These are phyloP conservation scores for Octodon degus DNA, from an alignment of 2,113 vertebrate species.

Conservation along the genomic window DNA sequence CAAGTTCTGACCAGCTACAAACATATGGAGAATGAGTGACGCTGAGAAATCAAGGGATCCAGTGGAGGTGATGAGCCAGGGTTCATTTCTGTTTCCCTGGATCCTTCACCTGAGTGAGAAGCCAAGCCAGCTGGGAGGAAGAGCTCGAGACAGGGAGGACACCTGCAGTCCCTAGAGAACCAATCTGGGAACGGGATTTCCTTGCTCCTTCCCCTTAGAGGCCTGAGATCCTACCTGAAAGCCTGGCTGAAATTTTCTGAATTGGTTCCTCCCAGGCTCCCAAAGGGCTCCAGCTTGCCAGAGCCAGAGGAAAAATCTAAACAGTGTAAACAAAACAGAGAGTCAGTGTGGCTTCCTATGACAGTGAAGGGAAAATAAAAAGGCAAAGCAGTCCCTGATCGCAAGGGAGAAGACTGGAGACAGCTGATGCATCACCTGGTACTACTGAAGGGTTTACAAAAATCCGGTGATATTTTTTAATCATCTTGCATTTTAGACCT, in stretches of 20 bases:
- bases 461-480: constrained; percentile 87
- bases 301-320: constrained; percentile 51
- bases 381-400: constrained; percentile 74
- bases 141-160: neutral
- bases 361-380: constrained; percentile 69
- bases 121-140: neutral
- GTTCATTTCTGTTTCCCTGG: neutral
- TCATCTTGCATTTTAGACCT: constrained; percentile 87
- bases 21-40: neutral
- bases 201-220: neutral
- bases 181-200: neutral
- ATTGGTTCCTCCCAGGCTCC: constrained; percentile 60
- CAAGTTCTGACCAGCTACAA: neutral
- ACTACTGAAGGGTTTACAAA: constrained; percentile 83
- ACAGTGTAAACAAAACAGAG: constrained; percentile 66
- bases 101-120: neutral
- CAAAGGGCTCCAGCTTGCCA: constrained; percentile 47
- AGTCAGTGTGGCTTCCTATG: constrained; percentile 62
- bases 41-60: neutral
- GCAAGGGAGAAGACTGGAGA: constrained; percentile 61
- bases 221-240: neutral
- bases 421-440: constrained; percentile 75
- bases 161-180: neutral
- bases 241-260: neutral
- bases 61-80: neutral